Evolutionary conservation across 2,888 invertebrate species (phyloP).

Genomic region (Iphiclides podalirius): DNA sequence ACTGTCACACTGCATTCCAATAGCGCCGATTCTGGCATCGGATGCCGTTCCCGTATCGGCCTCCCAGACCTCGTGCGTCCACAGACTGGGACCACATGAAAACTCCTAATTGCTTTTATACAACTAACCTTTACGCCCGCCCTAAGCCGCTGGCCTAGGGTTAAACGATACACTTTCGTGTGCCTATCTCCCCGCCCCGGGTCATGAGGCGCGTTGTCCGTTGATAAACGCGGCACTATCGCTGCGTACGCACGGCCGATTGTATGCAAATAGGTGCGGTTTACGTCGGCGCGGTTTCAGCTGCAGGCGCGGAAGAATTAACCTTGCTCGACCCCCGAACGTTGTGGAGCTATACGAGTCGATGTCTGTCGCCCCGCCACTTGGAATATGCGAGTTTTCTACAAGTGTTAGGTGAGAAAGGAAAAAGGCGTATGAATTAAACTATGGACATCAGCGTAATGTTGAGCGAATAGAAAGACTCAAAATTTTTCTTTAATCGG

Average conservation of each 20-base stretch:
- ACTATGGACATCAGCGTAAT: no score
- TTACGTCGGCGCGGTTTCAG: background rate
- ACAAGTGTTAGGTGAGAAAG: no score
- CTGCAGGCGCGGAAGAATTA: background rate
- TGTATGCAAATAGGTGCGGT: slow-evolving; percentile 40
- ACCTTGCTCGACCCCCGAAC: background rate
- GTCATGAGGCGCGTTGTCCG: slow-evolving; percentile 59
- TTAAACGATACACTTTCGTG: slow-evolving; percentile 70
- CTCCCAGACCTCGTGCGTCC: no score
- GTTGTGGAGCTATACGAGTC: background rate
- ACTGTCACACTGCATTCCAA: no score
- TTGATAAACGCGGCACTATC: slow-evolving; percentile 50
- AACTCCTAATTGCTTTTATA: slow-evolving; percentile 58
- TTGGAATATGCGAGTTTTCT: no score
- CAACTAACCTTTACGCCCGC: slow-evolving; percentile 56
- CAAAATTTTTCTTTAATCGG: no score
- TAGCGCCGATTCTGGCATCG: no score
- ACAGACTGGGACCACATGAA: no score
- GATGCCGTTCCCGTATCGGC: no score
- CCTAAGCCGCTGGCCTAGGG: slow-evolving; percentile 65
- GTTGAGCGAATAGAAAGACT: no score
- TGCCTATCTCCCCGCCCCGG: slow-evolving; percentile 44
- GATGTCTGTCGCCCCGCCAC: no score
- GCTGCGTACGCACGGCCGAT: slow-evolving; percentile 33
- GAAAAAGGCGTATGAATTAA: no score